Evolutionary conservation across 1,140 invertebrate genomes (phyloP).

Genomic region (Drosophila azteca): DNA sequence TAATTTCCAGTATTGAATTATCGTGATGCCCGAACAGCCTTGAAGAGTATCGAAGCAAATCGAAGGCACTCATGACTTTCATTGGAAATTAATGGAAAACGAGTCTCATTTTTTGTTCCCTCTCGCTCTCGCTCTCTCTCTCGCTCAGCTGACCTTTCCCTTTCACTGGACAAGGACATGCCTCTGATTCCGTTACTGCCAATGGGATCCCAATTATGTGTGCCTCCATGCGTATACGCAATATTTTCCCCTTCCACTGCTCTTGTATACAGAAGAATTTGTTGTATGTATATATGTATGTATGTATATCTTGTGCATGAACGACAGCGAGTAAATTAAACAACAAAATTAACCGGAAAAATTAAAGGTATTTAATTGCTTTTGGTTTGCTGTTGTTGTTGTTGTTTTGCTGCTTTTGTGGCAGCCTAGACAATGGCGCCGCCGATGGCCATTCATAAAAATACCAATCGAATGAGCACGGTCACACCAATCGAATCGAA

Average conservation of each 20-base stretch:
- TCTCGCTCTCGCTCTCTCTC: slow-evolving; percentile 20
- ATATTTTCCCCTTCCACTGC: slow-evolving; percentile 34
- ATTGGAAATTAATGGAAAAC: slow-evolving; percentile 55
- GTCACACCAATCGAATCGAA: slow-evolving; percentile 32
- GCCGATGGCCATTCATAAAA: slow-evolving; percentile 66
- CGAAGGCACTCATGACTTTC: slow-evolving; percentile 52
- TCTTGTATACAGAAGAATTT: slow-evolving; percentile 14
- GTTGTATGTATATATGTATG: slow-evolving; percentile 20
- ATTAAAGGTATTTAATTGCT: slow-evolving; percentile 60
- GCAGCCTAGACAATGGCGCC: slow-evolving; percentile 50
- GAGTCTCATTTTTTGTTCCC: slow-evolving; percentile 34
- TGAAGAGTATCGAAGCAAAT: slow-evolving; percentile 35
- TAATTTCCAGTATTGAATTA: neutral
- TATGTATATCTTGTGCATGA: slow-evolving; percentile 37
- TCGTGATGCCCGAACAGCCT: neutral
- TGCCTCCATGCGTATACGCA: slow-evolving; percentile 57
- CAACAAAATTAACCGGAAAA: slow-evolving; percentile 66
- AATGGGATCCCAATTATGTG: slow-evolving; percentile 31
- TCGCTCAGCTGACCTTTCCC: slow-evolving; percentile 28
- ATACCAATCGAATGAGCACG: slow-evolving; percentile 57
- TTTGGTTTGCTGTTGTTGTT: slow-evolving; percentile 25
- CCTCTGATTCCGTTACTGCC: neutral
- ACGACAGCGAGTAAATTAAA: slow-evolving; percentile 54
- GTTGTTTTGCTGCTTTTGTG: slow-evolving; percentile 1
- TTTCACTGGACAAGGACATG: slow-evolving; percentile 32